Conservation (phyloP, 1,140 invertebrate genomes). For the Sinella curviseta region DNA sequence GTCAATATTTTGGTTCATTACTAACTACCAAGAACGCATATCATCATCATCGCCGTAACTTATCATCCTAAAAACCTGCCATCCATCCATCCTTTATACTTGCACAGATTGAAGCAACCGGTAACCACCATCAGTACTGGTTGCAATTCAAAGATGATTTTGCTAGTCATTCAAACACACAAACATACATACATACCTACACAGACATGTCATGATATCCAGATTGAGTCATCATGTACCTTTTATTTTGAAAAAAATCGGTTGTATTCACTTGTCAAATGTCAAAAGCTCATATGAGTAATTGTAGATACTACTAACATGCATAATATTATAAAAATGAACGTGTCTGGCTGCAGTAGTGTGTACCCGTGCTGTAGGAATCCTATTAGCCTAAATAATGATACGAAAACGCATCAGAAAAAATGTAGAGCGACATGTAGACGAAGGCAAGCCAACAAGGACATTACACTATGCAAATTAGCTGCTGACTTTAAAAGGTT, state of each 20-base stretch:
- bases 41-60: slow-evolving; percentile 1
- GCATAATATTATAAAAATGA: no score
- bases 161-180: not conserved
- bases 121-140: no score
- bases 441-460: no score
- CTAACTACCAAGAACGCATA: slow-evolving; percentile 1
- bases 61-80: not conserved
- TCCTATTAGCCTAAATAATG: no score
- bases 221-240: not conserved
- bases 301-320: not conserved
- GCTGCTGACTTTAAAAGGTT: no score
- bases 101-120: no score
- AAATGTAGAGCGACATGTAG: no score
- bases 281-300: not conserved
- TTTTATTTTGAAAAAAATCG: not conserved
- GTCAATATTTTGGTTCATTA: slow-evolving; percentile 8
- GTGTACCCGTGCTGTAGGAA: no score
- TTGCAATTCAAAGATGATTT: not conserved
- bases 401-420: no score
- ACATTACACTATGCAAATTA: no score
- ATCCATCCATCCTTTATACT: not conserved
- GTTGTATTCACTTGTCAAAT: not conserved
- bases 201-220: not conserved
- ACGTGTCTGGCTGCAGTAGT: no score
- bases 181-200: not conserved